phyloP scores from a whole-genome alignment of 2,888 invertebrate species.

The Parelbella ahira region DNA sequence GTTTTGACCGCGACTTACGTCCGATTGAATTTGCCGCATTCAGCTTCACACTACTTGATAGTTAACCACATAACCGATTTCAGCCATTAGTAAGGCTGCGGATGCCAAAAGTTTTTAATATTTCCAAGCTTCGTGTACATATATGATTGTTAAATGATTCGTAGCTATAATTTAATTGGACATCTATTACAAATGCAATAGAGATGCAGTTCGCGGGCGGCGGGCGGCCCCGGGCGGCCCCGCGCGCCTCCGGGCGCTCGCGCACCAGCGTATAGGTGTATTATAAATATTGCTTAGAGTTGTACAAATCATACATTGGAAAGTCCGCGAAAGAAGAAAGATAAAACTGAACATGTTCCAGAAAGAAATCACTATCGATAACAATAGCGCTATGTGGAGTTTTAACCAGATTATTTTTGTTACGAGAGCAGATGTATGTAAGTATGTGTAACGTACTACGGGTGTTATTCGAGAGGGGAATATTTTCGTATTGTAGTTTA shows the following conservation, averaged over 20 bases:
- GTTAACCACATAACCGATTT: constrained; percentile 32
- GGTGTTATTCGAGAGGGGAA: constrained; percentile 44
- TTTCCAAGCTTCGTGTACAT: constrained; percentile 29
- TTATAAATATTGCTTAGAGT: no score
- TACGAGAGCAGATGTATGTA: constrained; percentile 34
- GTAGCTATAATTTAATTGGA: constrained; percentile 15
- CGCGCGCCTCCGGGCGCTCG: no score
- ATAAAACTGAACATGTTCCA: constrained; percentile 39
- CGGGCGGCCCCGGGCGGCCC: no score
- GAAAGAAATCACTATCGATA: constrained; percentile 37
- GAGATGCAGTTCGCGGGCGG: no score
- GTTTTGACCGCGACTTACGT: constrained; percentile 12
- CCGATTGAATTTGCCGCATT: constrained; percentile 37
- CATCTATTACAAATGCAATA: constrained; percentile 5
- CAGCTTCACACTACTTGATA: constrained; percentile 43
- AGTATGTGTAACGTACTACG: constrained; percentile 34
- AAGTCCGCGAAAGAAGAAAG: no score
- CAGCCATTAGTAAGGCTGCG: constrained; percentile 42
- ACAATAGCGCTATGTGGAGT: constrained; percentile 30
- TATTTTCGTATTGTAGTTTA: constrained; percentile 67
- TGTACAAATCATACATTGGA: no score
- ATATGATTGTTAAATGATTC: constrained; percentile 15
- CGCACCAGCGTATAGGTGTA: no score
- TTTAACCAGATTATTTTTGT: constrained; percentile 66
- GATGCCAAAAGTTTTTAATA: constrained; percentile 61